Evolutionary conservation across 2,113 vertebrate genomes (phyloP).

Genomic region (Propithecus coquereli): DNA sequence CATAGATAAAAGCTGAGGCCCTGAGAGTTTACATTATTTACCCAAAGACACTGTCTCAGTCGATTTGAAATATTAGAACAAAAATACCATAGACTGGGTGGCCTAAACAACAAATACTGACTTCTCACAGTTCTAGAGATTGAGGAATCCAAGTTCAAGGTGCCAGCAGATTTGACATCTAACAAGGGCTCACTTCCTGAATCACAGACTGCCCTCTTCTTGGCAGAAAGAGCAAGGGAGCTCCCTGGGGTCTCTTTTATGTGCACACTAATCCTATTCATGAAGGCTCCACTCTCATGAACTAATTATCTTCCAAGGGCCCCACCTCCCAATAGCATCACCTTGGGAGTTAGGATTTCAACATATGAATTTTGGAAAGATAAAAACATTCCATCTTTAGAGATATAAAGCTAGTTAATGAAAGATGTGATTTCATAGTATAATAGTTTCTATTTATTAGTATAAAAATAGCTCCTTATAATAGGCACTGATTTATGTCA

Average conservation of each 20-base stretch:
- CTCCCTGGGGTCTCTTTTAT: neutral
- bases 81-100: neutral
- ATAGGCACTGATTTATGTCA: neutral
- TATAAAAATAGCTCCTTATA: neutral
- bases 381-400: neutral
- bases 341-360: neutral
- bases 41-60: neutral
- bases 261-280: neutral
- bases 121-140: neutral
- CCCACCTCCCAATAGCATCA: neutral
- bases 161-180: too few relatives aligned
- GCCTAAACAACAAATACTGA: neutral
- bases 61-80: neutral
- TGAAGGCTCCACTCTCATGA: neutral
- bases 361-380: neutral
- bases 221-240: neutral
- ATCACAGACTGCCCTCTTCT: neutral
- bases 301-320: too few relatives aligned
- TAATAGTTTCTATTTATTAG: neutral
- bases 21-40: neutral
- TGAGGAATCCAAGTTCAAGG: neutral
- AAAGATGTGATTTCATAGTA: neutral
- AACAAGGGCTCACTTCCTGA: neutral
- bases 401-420: neutral
- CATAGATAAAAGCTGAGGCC: neutral